phyloP scores from a whole-genome alignment of 2,888 invertebrate genomes.

The Xestia sexstrigata region DNA sequence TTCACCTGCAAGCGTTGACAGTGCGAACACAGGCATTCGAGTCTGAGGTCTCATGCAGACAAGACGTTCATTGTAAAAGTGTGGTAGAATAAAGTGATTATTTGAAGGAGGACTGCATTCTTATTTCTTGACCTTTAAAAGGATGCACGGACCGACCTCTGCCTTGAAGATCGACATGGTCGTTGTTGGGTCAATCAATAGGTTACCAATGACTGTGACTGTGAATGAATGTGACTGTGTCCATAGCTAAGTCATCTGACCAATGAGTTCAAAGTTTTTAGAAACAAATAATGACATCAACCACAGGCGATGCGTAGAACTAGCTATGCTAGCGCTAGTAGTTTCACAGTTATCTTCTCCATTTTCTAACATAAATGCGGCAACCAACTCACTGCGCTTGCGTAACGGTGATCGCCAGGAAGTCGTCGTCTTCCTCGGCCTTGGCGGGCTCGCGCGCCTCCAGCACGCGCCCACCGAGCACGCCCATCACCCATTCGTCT shows the following conservation, averaged over 20 bases:
- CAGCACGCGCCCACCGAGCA: conserved; percentile 80
- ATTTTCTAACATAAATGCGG: background rate
- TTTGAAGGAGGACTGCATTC: no score
- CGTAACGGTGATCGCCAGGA: conserved; percentile 81
- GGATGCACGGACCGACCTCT: no score
- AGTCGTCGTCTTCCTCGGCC: conserved; percentile 79
- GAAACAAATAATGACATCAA: background rate
- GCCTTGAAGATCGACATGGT: background rate
- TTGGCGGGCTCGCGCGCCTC: conserved; percentile 80
- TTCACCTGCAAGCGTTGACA: no score
- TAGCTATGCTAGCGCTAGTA: background rate
- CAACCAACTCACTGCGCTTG: conserved; percentile 77
- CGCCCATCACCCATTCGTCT: conserved; percentile 88
- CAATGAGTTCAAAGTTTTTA: background rate
- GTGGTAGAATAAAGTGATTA: no score
- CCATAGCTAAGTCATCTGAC: background rate
- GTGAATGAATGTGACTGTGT: background rate
- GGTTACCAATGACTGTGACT: background rate
- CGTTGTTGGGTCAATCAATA: background rate
- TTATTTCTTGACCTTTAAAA: no score
- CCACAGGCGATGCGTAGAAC: background rate
- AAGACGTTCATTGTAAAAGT: no score
- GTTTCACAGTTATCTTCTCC: background rate
- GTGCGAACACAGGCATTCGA: no score
- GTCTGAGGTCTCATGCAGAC: no score